phyloP scores from a whole-genome alignment of 2,888 invertebrate genomes.

The Escarpia spicata region DNA sequence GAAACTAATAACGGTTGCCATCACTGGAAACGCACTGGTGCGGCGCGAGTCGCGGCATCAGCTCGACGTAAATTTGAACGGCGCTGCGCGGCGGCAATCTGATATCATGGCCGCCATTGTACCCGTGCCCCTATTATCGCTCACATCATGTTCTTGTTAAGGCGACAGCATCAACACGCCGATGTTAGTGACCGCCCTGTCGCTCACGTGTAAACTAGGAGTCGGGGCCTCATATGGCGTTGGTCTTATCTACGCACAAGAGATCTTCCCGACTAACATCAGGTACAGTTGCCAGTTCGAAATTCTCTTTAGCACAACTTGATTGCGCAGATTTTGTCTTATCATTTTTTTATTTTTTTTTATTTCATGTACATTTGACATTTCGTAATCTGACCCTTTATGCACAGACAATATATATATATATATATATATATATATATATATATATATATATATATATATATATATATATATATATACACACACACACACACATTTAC shows the following conservation, averaged over 20 bases:
- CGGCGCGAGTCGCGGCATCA: no score
- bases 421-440: not conserved
- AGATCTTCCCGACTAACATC: constrained; percentile 27
- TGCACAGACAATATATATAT: no score
- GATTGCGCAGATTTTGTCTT: no score
- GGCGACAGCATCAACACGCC: not conserved
- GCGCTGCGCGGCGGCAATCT: no score
- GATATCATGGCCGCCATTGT: not conserved
- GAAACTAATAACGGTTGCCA: no score
- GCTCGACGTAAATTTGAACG: no score
- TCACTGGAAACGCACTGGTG: no score
- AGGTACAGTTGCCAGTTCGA: not conserved
- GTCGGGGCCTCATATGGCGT: constrained; percentile 19
- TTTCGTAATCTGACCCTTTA: no score
- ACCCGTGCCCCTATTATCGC: not conserved
- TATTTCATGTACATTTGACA: not conserved
- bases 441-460: no score
- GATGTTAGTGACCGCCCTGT: constrained; percentile 13
- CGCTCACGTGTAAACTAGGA: constrained; percentile 18
- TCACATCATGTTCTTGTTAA: not conserved
- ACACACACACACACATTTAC: no score
- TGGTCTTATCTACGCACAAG: constrained; percentile 25
- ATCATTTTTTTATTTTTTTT: no score
- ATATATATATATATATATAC: no score
- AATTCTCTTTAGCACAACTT: not conserved